Evolutionary conservation across 2,888 invertebrate species (phyloP), one percentile per base, ranked within the genome.

Genomic region (Netelia melanura): DNA sequence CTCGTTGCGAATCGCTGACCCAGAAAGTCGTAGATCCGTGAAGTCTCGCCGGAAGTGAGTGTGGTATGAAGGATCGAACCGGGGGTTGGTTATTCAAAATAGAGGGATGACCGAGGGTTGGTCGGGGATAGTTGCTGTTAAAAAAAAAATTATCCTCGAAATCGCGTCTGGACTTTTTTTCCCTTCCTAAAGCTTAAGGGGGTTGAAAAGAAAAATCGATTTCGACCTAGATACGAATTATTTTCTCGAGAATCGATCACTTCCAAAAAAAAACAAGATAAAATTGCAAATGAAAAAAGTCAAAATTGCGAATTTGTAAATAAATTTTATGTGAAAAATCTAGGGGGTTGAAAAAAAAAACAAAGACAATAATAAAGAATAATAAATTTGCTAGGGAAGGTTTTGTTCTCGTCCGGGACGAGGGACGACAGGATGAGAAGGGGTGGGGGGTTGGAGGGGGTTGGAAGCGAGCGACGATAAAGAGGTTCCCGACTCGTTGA

Each of bases 11-110:
- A 11, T 25, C 43, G 65, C 3, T 30, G 67, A 61, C 58, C 67
- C 77, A 58, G 67, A 77, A 77, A 77, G 9, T 54, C 56, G 43
- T 17, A 43, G 54, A 77, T 68, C 44, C 77, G 77, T 67, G 43
- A 76, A 76, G 38, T 65, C 65, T 65, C 43, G 10, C 23, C 52
- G 65, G 38, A 76, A 76, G 38, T 52, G 9, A 38, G 44, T 74
- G 58, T 5, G 23, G 43, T 21, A 21, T 17, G 38, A 8, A 65
- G 43, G 38, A 72, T 44, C 9, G 44, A 25, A 17, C n/a, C 9
- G n/a, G 61, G 30, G 52, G 65, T 25, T 38, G 62, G 1, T 64
- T 44, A 21, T 52, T 65, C 54, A 54, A 38, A 38, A 38, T 38
- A 38, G 38, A 38, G 38, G 38, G 38, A 38, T 38, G 8, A 38